Percentiles rank a stretch among this genome's conserved stretches.
These are phyloP conservation scores for Sesamia nonagrioides DNA, from an alignment of 1,140 invertebrate species.

Conservation along the genomic window DNA sequence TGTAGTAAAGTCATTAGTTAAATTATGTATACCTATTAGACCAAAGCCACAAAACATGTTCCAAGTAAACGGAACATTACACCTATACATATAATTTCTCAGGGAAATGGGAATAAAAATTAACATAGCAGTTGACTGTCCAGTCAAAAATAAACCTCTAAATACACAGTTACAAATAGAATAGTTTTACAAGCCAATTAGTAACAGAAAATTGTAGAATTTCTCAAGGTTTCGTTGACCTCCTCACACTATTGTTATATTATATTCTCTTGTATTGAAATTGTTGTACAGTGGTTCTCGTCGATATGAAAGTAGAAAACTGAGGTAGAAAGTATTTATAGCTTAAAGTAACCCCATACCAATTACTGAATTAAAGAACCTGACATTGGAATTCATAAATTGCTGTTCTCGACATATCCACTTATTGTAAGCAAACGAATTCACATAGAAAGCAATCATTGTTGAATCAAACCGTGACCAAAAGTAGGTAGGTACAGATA, in stretches of 20 bases:
- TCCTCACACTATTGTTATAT: slow-evolving; percentile 46
- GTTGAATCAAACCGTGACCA: slow-evolving; percentile 11
- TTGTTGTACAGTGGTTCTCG: slow-evolving; percentile 36
- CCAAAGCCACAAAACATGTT: too few species aligned
- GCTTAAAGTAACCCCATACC: slow-evolving; percentile 18
- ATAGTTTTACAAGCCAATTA: slow-evolving; percentile 42
- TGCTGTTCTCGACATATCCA: neutral
- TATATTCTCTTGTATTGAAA: slow-evolving; percentile 33
- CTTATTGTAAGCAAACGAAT: neutral
- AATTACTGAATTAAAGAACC: neutral
- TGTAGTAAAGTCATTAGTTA: too few species aligned
- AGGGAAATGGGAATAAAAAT: neutral
- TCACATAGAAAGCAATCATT: neutral
- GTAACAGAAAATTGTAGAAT: slow-evolving; percentile 50
- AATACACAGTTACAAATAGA: slow-evolving; percentile 2
- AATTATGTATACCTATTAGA: too few species aligned
- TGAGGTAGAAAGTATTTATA: slow-evolving; percentile 29
- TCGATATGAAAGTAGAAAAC: slow-evolving; percentile 21
- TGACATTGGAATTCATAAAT: neutral
- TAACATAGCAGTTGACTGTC: neutral
- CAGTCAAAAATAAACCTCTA: slow-evolving; percentile 19
- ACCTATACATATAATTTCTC: neutral
- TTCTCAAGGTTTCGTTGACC: slow-evolving; percentile 61
- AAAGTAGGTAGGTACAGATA: neutral
- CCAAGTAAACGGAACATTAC: too few species aligned